Percentiles rank a stretch among this genome's conserved stretches.
These are phyloP conservation scores for Aphaenogaster rudis DNA, from an alignment of 1,140 invertebrate species.

Conservation along the genomic window DNA sequence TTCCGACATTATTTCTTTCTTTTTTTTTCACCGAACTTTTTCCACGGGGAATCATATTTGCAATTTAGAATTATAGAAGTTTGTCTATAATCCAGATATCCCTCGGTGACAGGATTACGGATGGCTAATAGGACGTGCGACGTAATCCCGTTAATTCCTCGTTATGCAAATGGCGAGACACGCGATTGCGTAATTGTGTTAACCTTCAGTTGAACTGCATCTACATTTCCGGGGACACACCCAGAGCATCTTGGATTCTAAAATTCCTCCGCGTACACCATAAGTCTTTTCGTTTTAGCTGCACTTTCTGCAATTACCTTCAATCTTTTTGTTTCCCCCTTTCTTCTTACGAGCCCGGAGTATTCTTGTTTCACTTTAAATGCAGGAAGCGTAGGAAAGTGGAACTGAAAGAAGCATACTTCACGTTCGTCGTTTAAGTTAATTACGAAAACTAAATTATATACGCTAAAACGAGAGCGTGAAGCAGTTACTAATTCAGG, in stretches of 20 bases:
- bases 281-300: conserved; percentile 50
- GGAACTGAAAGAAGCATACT: conserved; percentile 7
- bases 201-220: conserved; percentile 41
- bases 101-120: conserved; percentile 43
- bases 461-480: conserved; percentile 10
- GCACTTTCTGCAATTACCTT: conserved; percentile 52
- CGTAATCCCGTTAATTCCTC: conserved; percentile 56
- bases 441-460: conserved; percentile 42
- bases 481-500: neutral
- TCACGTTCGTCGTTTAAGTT: conserved; percentile 42
- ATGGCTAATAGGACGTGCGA: conserved; percentile 45
- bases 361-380: conserved; percentile 47
- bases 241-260: neutral
- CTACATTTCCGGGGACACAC: neutral
- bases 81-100: conserved; percentile 27
- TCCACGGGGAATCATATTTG: neutral
- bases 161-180: conserved; percentile 55
- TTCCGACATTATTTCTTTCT: neutral
- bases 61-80: neutral
- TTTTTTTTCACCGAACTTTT: neutral
- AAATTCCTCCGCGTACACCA: conserved; percentile 38
- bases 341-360: neutral
- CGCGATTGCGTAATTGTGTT: conserved; percentile 57
- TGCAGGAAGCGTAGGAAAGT: conserved; percentile 28
- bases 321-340: conserved; percentile 23